Evolutionary conservation across 2,797 vertebrate genomes (phyloP).

Genomic region (Eulemur mongoz): DNA sequence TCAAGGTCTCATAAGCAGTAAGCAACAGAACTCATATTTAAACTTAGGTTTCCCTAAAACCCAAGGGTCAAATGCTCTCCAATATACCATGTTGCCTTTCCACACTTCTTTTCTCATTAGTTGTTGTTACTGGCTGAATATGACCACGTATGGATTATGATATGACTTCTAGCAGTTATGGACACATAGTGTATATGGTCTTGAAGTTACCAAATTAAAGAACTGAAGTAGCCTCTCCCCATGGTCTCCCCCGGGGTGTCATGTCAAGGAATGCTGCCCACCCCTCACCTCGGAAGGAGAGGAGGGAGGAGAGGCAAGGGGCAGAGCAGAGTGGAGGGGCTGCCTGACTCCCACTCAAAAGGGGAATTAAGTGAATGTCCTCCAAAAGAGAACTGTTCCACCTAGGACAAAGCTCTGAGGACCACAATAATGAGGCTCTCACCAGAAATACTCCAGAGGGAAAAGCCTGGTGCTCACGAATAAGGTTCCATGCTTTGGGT

Average conservation of each 20-base stretch:
- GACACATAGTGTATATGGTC: background rate
- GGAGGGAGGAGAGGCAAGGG: background rate
- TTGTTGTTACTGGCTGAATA: background rate
- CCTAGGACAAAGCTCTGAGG: background rate
- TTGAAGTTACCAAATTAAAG: slow-evolving; percentile 5
- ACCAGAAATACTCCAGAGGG: background rate
- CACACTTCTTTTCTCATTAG: background rate
- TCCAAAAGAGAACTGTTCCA: slow-evolving; percentile 1
- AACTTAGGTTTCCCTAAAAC: background rate
- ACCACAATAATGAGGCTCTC: background rate
- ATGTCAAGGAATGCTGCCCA: background rate
- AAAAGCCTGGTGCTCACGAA: background rate
- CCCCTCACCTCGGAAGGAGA: background rate
- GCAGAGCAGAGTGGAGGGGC: background rate
- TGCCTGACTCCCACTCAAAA: background rate
- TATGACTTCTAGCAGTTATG: background rate
- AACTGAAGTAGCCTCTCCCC: background rate
- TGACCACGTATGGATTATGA: background rate
- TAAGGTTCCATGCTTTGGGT: background rate
- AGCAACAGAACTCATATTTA: background rate
- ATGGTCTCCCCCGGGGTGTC: background rate
- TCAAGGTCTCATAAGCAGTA: background rate
- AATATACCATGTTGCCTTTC: background rate
- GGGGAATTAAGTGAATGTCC: background rate
- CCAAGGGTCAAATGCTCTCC: background rate